A percentile compares a stretch with the other conserved stretches of the same genome.
phyloP scores from a whole-genome alignment of 2,113 vertebrate genomes.

The Megaleporinus macrocephalus region DNA sequence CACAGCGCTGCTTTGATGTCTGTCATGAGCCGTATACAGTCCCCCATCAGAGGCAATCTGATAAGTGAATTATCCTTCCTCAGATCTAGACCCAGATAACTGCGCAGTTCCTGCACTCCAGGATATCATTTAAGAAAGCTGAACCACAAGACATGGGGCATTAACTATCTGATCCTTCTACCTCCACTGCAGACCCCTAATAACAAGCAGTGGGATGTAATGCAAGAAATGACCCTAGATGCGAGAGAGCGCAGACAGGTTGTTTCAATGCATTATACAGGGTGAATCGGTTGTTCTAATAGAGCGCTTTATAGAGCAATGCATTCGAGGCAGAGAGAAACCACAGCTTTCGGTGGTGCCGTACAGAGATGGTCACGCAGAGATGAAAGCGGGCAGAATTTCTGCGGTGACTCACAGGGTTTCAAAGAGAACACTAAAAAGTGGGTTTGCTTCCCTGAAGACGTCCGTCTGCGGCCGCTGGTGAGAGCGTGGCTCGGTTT shows the following conservation, averaged over 20 bases:
- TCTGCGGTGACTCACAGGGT: slow-evolving; percentile 33
- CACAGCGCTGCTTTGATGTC: slow-evolving; percentile 64
- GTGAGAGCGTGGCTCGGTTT: neutral
- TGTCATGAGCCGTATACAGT: slow-evolving; percentile 70
- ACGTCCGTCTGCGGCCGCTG: slow-evolving; percentile 10
- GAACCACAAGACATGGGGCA: slow-evolving; percentile 60
- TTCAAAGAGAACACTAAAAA: slow-evolving; percentile 36
- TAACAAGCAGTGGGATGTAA: slow-evolving; percentile 56
- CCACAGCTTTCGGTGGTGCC: neutral
- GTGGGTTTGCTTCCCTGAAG: slow-evolving; percentile 32
- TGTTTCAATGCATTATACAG: slow-evolving; percentile 58
- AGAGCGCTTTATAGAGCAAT: neutral
- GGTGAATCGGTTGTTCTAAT: slow-evolving; percentile 26
- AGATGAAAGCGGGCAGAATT: slow-evolving; percentile 29
- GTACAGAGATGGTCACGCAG: slow-evolving; percentile 16
- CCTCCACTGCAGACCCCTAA: slow-evolving; percentile 66
- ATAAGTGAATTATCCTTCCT: slow-evolving; percentile 77
- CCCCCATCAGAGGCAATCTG: slow-evolving; percentile 72
- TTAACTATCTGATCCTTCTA: slow-evolving; percentile 65
- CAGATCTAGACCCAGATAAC: slow-evolving; percentile 74
- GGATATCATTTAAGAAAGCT: slow-evolving; percentile 70
- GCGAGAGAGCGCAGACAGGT: slow-evolving; percentile 66
- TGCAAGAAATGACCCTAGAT: slow-evolving; percentile 52
- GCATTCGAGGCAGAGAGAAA: neutral
- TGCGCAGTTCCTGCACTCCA: slow-evolving; percentile 71